Evolutionary conservation across 1,140 invertebrate genomes (phyloP), one percentile per base, ranked within the genome.

Genomic region (Thaumatotibia leucotreta): DNA sequence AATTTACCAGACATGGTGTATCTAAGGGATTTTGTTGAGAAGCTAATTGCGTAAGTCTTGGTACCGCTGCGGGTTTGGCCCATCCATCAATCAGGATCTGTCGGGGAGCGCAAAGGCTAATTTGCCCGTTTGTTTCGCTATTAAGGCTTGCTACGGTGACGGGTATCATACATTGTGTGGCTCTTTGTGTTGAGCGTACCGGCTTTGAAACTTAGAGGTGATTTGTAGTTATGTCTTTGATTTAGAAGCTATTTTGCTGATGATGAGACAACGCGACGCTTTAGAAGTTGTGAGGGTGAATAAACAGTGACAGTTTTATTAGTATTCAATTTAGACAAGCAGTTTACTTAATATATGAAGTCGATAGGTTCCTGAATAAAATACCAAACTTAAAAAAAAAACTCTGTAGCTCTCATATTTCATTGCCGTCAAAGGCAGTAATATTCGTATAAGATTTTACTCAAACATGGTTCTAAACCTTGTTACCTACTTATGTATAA

Each of bases 61-160:
- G 64, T 58, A 27, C 23, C 52, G 63, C 64, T 74, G 72, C 75
- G 74, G 72, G 74, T 74, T 35, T 23, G 71, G 70, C 67, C 66
- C 81, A 88, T 86, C 82, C 77, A 88, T 88, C 86, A 86, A 88
- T 88, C 86, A 86, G 79, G 79, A 78, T 83, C 80, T 80, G 83
- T 84, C 83, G 67, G 66, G 67, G 65, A 33, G 67, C 69, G 71
- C 74, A 79, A 45, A 70, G 80, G 78, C 85, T 86, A 85, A 88
- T 88, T 88, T 84, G 79, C 86, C 80, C 86, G 83, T 88, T 86
- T 86, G 83, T 86, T 86, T 84, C 78, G 79, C 75, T 80, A 70
- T 76, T 81, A 84, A 86, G 82, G 83, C 75, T 58, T 58, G 52
- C 52, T n/a, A 58, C 24, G 52, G 29, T 58, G 52, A 58, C 52